phyloP scores from a whole-genome alignment of 37 sponge, comb jelly and placozoan species.

The Agelas oroides region DNA sequence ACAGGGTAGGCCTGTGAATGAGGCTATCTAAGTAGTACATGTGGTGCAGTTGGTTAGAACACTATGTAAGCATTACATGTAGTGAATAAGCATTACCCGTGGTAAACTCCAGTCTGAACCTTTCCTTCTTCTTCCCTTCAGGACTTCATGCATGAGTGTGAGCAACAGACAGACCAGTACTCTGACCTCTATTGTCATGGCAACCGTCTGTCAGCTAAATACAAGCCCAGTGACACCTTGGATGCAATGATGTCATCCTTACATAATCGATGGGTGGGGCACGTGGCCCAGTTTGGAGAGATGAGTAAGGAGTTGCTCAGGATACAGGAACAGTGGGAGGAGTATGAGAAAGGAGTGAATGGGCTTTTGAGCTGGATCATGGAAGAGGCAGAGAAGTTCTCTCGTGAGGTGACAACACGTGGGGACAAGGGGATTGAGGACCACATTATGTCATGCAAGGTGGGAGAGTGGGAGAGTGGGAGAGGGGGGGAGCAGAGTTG shows the following conservation, averaged over 20 bases:
- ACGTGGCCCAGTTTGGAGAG: conserved; percentile 10
- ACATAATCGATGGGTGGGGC: conserved; percentile 23
- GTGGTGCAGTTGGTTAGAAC: too few relatives aligned
- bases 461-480: background rate
- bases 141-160: conserved; percentile 58
- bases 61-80: too few relatives aligned
- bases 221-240: conserved; percentile 46
- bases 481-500: too few relatives aligned
- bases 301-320: conserved; percentile 26
- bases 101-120: too few relatives aligned
- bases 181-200: conserved; percentile 1
- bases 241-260: conserved; percentile 29
- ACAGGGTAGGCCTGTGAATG: too few relatives aligned
- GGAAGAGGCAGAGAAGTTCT: conserved; percentile 63
- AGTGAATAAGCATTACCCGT: too few relatives aligned
- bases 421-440: conserved; percentile 77
- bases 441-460: conserved; percentile 72
- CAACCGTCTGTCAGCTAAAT: conserved; percentile 11
- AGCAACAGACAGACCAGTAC: conserved; percentile 45
- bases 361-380: conserved; percentile 67
- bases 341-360: conserved; percentile 58
- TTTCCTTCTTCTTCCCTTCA: background rate
- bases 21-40: too few relatives aligned
- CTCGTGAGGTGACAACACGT: conserved; percentile 46
- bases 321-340: conserved; percentile 48